Conservation (phyloP, 92 coral and sea anemone species). For the Meandrina meandrites region DNA sequence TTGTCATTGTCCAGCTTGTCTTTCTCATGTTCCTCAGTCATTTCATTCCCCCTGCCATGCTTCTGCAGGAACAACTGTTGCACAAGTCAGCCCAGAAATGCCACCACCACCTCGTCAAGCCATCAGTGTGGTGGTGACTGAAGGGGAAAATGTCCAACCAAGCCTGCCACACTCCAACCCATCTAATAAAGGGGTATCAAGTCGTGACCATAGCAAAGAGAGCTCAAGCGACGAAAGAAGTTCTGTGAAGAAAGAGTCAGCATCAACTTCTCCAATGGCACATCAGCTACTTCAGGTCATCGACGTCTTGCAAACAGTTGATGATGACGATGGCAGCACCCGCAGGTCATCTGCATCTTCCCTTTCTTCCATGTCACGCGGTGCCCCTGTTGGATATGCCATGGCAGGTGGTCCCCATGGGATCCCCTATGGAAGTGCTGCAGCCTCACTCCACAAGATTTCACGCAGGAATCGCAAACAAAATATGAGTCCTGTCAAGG, state of each 20-base stretch:
- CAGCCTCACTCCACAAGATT: conserved; percentile 10
- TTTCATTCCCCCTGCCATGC: conserved; percentile 27
- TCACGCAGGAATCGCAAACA: conserved; percentile 65
- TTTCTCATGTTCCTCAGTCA: conserved; percentile 26
- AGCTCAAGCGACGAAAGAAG: conserved; percentile 12
- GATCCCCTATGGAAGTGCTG: conserved; percentile 24
- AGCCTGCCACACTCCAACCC: conserved; percentile 8
- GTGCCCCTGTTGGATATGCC: conserved; percentile 2
- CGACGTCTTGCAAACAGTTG: conserved; percentile 82
- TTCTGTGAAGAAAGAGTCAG: conserved; percentile 33
- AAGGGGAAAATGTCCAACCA: conserved; percentile 1
- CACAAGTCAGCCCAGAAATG: conserved; percentile 31
- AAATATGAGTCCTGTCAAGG: conserved; percentile 66
- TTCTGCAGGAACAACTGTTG: conserved; percentile 10
- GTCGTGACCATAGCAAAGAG: conserved; percentile 18
- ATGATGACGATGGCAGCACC: conserved; percentile 66
- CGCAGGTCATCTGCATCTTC: conserved; percentile 17
- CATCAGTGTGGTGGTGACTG: neutral
- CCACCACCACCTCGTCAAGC: conserved; percentile 20
- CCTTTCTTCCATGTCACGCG: conserved; percentile 28
- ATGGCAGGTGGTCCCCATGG: neutral
- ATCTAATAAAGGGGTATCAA: neutral
- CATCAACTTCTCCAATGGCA: conserved; percentile 85
- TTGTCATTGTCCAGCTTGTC: conserved; percentile 41
- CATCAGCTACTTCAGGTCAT: conserved; percentile 86